Evolutionary conservation across 23 tunicate genomes (phyloP).

Genomic region (Trididemnum clinides): DNA sequence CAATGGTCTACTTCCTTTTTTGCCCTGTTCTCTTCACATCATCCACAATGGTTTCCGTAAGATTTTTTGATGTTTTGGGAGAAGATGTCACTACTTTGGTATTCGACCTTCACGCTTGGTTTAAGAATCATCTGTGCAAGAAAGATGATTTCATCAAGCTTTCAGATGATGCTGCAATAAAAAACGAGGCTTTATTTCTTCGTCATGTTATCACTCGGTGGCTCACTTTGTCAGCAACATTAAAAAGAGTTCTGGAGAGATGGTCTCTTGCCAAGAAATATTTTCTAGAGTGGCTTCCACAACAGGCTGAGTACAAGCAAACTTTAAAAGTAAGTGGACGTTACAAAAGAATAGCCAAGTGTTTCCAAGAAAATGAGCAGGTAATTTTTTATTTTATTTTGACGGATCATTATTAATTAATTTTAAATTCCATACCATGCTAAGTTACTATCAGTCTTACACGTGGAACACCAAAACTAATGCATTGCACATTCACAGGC

Average conservation of each 20-base stretch:
- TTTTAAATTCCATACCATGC: background rate
- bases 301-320: background rate
- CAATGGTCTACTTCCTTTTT: background rate
- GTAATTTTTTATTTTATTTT: background rate
- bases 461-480: no score
- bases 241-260: conserved; percentile 7
- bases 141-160: background rate
- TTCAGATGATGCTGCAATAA: background rate
- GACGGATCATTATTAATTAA: background rate
- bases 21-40: background rate
- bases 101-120: background rate
- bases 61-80: background rate
- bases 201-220: conserved; percentile 2
- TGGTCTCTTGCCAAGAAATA: background rate
- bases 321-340: background rate
- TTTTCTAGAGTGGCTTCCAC: background rate
- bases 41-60: background rate
- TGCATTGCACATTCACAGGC: no score
- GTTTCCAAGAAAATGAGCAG: conserved; percentile 1
- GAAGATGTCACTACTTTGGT: background rate
- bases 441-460: background rate
- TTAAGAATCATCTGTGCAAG: background rate
- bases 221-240: background rate
- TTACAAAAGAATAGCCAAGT: background rate
- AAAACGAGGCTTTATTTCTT: conserved; percentile 1